Conservation (phyloP, 2,888 invertebrate genomes). For the Amiota communis region DNA sequence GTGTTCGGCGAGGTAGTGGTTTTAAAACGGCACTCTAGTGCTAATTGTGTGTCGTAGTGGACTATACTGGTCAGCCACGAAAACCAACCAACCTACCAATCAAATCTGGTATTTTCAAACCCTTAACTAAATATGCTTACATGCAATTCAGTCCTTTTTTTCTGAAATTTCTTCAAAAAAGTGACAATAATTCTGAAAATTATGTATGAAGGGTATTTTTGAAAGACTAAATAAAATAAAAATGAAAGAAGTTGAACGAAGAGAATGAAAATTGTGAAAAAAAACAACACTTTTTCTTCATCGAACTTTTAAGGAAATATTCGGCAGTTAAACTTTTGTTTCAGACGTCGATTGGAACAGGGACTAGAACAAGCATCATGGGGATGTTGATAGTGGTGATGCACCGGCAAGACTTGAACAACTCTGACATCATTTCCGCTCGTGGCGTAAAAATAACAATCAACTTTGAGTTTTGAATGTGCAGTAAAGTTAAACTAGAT, state of each 20-base stretch:
- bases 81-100: too few species aligned
- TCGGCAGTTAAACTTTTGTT: not conserved
- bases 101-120: too few species aligned
- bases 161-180: not conserved
- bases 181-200: not conserved
- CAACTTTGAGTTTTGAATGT: conserved; percentile 57
- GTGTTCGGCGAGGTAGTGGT: too few species aligned
- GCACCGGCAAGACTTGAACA: too few species aligned
- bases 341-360: too few species aligned
- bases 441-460: conserved; percentile 63
- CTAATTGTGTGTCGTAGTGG: too few species aligned
- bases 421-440: conserved; percentile 50
- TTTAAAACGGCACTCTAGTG: too few species aligned
- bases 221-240: not conserved
- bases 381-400: not conserved
- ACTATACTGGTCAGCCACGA: too few species aligned
- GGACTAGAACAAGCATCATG: too few species aligned
- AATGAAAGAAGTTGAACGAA: not conserved
- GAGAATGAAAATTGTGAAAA: not conserved
- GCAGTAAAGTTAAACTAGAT: not conserved
- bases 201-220: too few species aligned
- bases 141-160: too few species aligned
- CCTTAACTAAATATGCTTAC: too few species aligned
- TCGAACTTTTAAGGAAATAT: not conserved
- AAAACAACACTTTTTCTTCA: not conserved